phyloP scores from a whole-genome alignment of 2,888 invertebrate species.

The Dexiosoma caninum region DNA sequence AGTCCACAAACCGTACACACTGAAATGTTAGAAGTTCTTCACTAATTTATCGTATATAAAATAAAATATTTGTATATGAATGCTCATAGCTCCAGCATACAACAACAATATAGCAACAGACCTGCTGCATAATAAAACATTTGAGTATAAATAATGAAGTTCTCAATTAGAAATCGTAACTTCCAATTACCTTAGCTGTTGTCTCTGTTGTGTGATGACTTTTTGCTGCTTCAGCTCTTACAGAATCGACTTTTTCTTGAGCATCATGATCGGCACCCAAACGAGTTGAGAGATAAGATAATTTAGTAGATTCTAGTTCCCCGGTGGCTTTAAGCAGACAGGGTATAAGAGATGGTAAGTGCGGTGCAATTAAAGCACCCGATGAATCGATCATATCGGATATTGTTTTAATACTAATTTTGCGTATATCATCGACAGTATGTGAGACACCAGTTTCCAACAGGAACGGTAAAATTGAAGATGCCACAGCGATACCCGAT shows the following conservation, averaged over 20 bases:
- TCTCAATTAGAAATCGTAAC: background rate
- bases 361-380: constrained; percentile 87
- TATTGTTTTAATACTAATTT: constrained; percentile 89
- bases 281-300: constrained; percentile 88
- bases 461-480: constrained; percentile 88
- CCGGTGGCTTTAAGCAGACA: constrained; percentile 91
- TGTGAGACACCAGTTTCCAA: constrained; percentile 89
- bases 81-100: no score
- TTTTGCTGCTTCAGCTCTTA: constrained; percentile 88
- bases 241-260: constrained; percentile 87
- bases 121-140: background rate
- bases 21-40: constrained; percentile 65
- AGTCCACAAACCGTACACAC: constrained; percentile 86
- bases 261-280: constrained; percentile 84
- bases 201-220: constrained; percentile 93
- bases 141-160: background rate
- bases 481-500: constrained; percentile 84
- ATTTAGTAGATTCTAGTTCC: constrained; percentile 88
- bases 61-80: no score
- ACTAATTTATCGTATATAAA: background rate
- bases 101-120: no score
- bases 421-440: constrained; percentile 87
- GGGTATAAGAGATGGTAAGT: constrained; percentile 88
- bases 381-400: constrained; percentile 91
- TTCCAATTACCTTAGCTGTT: constrained; percentile 83